Percentiles rank a stretch among this genome's conserved stretches.
These are phyloP conservation scores for Perithous albicinctus DNA, from an alignment of 2,888 invertebrate species.

Conservation along the genomic window DNA sequence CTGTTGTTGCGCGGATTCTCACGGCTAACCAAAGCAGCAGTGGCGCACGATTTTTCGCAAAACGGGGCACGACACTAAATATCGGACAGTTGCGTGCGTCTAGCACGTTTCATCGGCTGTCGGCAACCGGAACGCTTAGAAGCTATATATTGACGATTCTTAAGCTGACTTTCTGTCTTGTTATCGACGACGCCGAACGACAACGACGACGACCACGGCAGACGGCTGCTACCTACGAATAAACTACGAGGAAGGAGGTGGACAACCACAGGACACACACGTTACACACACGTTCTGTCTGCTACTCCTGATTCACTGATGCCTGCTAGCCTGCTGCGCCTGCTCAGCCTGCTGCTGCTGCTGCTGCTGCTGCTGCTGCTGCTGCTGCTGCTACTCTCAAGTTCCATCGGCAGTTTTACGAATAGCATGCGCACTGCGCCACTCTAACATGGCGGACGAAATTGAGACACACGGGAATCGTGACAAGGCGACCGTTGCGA, in stretches of 20 bases:
- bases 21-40: neutral
- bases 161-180: neutral
- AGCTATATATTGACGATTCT: neutral
- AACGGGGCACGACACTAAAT: neutral
- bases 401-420: conserved; percentile 44
- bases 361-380: conserved; percentile 40
- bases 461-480: conserved; percentile 21
- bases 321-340: conserved; percentile 9
- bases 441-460: conserved; percentile 52
- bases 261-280: conserved; percentile 35
- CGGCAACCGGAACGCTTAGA: neutral
- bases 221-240: conserved; percentile 18
- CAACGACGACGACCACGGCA: neutral
- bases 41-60: neutral
- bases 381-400: conserved; percentile 27
- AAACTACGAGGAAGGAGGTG: neutral
- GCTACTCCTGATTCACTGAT: conserved; percentile 45
- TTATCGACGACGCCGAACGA: neutral
- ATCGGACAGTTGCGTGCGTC: neutral
- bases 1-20: neutral
- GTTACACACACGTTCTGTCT: conserved; percentile 50
- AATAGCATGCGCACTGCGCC: conserved; percentile 58
- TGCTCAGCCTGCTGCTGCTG: conserved; percentile 8
- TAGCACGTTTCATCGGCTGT: neutral
- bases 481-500: neutral